A percentile compares a stretch with the other conserved stretches of the same genome.
phyloP scores from a whole-genome alignment of 2,797 vertebrate species.

The Rhodeus uyekii region DNA sequence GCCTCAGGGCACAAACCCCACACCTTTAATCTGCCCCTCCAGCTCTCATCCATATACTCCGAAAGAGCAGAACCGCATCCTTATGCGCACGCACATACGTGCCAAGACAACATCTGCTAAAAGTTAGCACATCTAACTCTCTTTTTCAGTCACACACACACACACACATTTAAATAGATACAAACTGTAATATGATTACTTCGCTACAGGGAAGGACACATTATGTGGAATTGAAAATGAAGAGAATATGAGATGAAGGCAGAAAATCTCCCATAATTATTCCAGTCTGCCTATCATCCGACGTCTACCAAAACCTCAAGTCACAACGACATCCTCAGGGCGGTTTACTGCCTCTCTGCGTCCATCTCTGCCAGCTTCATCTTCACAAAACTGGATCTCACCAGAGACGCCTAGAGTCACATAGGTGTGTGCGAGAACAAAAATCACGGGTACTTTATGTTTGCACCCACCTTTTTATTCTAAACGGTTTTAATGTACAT shows the following conservation, averaged over 20 bases:
- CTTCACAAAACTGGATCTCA: too few species aligned
- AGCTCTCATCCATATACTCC: constrained; percentile 38
- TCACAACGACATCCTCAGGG: constrained; percentile 2
- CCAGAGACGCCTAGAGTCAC: too few species aligned
- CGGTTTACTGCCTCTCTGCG: not conserved
- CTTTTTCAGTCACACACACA: constrained; percentile 9
- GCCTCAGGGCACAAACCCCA: constrained; percentile 71
- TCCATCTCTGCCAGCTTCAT: constrained; percentile 7
- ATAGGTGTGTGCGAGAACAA: too few species aligned
- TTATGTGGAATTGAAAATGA: constrained; percentile 48
- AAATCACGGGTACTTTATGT: too few species aligned
- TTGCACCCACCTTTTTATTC: too few species aligned
- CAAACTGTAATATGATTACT: constrained; percentile 39
- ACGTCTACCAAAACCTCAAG: constrained; percentile 15
- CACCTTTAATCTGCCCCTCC: constrained; percentile 55
- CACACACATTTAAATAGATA: constrained; percentile 26
- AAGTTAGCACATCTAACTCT: constrained; percentile 26
- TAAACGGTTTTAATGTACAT: too few species aligned
- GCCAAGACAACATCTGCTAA: constrained; percentile 23
- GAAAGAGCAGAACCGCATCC: not conserved
- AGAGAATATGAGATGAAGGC: constrained; percentile 19
- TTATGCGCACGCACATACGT: constrained; percentile 16
- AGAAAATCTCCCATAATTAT: constrained; percentile 32
- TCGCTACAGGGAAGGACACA: constrained; percentile 47
- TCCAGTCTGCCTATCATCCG: constrained; percentile 21